Evolutionary conservation across 1,140 invertebrate genomes (phyloP), one percentile per base, ranked within the genome.

Genomic region (Bacillus rossius): DNA sequence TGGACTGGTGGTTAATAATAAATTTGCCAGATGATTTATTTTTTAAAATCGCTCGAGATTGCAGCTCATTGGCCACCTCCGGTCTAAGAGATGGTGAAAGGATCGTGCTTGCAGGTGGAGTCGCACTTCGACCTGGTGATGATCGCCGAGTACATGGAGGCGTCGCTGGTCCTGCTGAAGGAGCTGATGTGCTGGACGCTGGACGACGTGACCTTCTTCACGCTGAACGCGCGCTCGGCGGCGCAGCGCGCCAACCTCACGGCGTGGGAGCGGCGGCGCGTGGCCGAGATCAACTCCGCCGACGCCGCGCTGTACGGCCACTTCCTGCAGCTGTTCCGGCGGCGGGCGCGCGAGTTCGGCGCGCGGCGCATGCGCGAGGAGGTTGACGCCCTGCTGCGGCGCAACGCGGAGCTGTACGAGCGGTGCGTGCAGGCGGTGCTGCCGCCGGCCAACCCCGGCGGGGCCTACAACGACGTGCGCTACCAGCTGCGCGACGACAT

Each of bases 141-240:
- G 72, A 73, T 82, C 19, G 67, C 75, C 1, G 79, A 82, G 61
- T 70, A 74, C 60, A 76, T 81, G 64, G 77, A 81, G 53, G 77
- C 79, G 61, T 81, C 79, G 1, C 61, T 81, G 14, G 69, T 81
- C 38, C 65, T 81, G 8, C 65, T 81, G 34, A 68, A 67, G 25
- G 63, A 79, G 50, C 56, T 74, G 8, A 69, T 81, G 26, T 77
- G 75, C 53, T 82, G 79, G 79, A 64, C 71, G 17, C 54, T 75
- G 8, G 69, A 74, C 40, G 72, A 79, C 58, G 65, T 82, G 4
- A 57, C 76, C 0, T 74, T 70, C 51, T 62, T 78, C 19, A 67
- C 61, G 34, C 38, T 74, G 1, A 78, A 78, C 60, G 61, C 66
- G 5, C 62, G 75, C 13, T 37, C 49, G 3, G 5, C 19, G 16